Evolutionary conservation across 2,113 vertebrate genomes (phyloP).

Genomic region (Neopipo cinnamomea): DNA sequence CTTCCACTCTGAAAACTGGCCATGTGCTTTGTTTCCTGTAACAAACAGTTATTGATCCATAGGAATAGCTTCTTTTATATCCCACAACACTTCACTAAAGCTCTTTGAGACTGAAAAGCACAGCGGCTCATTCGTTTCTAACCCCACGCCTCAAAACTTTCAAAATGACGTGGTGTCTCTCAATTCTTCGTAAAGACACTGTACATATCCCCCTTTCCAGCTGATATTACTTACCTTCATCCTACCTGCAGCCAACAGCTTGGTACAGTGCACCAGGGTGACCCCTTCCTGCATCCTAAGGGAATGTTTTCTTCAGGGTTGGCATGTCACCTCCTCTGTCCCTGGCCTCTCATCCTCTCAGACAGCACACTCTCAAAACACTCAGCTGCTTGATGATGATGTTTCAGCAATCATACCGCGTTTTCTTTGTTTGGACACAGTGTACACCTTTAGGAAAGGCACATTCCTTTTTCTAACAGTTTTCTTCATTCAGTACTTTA

Average conservation of each 20-base stretch:
- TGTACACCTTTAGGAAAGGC: not conserved
- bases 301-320: not conserved
- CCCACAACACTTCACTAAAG: not conserved
- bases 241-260: not conserved
- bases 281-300: not conserved
- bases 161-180: not conserved
- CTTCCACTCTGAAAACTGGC: not conserved
- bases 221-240: not conserved
- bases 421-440: not conserved
- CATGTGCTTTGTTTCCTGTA: not conserved
- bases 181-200: not conserved
- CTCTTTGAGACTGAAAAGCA: not conserved
- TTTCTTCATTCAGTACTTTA: not conserved
- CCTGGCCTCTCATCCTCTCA: not conserved
- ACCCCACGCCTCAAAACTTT: not conserved
- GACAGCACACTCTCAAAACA: not conserved
- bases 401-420: not conserved
- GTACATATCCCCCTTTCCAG: not conserved
- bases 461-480: not conserved
- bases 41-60: not conserved
- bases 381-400: not conserved
- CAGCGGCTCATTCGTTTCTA: not conserved
- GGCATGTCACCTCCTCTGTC: not conserved
- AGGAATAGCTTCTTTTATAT: not conserved
- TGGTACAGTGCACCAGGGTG: fast-evolving